A percentile compares a stretch with the other conserved stretches of the same genome.
These are phyloP conservation scores for Lochmaea capreae DNA, from an alignment of 2,888 invertebrate species.

Conservation along the genomic window DNA sequence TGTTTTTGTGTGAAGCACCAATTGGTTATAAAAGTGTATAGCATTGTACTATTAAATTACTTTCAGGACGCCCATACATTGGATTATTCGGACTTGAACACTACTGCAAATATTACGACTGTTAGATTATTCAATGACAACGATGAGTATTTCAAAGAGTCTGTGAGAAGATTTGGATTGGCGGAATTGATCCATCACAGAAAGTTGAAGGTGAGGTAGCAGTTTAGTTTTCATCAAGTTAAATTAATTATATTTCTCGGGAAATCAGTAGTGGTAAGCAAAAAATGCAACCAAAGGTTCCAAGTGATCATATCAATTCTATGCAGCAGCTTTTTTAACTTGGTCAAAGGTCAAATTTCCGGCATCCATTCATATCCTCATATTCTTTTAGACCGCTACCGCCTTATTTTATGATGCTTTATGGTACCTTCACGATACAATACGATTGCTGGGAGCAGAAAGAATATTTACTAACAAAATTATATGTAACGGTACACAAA, in stretches of 20 bases:
- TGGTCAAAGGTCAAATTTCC: too few relatives aligned
- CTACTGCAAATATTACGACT: conserved; percentile 78
- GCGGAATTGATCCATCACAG: conserved; percentile 33
- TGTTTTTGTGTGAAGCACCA: too few relatives aligned
- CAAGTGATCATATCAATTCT: too few relatives aligned
- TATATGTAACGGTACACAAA: conserved; percentile 27
- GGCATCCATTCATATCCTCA: background rate
- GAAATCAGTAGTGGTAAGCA: too few relatives aligned
- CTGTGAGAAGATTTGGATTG: conserved; percentile 28
- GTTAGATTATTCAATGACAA: conserved; percentile 73
- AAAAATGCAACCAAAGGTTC: too few relatives aligned
- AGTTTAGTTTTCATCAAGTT: background rate
- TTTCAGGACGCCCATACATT: conserved; percentile 73
- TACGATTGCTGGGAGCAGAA: conserved; percentile 17
- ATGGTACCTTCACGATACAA: conserved; percentile 35
- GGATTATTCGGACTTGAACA: conserved; percentile 70
- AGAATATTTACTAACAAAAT: conserved; percentile 25
- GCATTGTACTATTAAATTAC: background rate
- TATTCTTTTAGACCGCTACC: conserved; percentile 31
- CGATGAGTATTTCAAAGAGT: conserved; percentile 51
- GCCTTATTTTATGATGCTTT: conserved; percentile 38
- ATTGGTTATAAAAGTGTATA: background rate
- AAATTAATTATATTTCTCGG: too few relatives aligned
- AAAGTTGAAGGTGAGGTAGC: conserved; percentile 29
- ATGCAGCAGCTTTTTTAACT: too few relatives aligned